Evolutionary conservation across 2,797 vertebrate species (phyloP).

Genomic region (Chrysolophus pictus): DNA sequence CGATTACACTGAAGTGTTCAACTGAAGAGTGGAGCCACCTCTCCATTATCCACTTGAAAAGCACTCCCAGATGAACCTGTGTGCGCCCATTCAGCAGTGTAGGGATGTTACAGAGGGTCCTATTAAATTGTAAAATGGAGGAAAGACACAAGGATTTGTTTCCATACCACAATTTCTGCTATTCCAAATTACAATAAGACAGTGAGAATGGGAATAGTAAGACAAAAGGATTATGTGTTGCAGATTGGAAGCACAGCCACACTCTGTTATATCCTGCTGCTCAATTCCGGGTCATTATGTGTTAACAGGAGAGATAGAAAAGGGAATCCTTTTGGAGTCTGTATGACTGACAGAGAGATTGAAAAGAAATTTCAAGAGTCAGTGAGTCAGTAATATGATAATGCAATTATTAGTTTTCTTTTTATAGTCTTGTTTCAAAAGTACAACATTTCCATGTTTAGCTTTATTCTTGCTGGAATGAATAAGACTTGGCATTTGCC

Average conservation of each 20-base stretch:
- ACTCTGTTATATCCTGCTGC: neutral
- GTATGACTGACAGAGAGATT: neutral
- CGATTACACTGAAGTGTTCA: neutral
- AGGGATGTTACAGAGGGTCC: neutral
- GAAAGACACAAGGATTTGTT: neutral
- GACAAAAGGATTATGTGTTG: neutral
- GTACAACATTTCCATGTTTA: neutral
- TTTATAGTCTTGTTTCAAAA: neutral
- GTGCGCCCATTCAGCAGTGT: neutral
- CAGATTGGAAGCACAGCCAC: neutral
- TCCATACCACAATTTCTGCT: neutral
- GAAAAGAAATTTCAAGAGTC: neutral
- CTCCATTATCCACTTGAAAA: neutral
- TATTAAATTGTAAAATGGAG: neutral
- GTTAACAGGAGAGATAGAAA: neutral
- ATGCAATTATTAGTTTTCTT: neutral
- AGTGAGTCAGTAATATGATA: neutral
- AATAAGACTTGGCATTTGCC: neutral
- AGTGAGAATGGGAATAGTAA: neutral
- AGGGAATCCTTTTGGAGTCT: neutral
- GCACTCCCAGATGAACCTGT: neutral
- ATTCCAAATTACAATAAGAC: neutral
- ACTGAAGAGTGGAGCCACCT: neutral
- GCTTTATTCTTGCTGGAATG: neutral
- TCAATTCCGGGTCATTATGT: neutral